Evolutionary conservation across 2,113 vertebrate species (phyloP).

Genomic region (Rhinoptilus africanus): DNA sequence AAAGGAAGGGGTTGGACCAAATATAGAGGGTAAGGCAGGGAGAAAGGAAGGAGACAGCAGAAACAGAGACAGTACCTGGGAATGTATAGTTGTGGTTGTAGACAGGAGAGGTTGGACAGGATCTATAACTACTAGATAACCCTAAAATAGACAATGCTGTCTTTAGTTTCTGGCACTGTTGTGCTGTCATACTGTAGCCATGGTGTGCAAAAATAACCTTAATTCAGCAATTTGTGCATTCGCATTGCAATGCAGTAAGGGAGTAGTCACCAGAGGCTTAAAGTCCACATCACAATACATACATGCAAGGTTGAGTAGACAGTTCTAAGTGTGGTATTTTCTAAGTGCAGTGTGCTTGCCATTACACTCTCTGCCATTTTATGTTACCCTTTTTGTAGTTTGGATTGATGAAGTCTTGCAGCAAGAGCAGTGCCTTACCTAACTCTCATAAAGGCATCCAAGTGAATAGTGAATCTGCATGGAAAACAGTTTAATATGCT

Average conservation of each 20-base stretch:
- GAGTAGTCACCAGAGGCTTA: background rate
- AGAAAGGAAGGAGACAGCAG: background rate
- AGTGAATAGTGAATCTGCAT: background rate
- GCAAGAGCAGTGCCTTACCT: background rate
- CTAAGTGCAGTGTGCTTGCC: background rate
- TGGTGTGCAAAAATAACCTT: background rate
- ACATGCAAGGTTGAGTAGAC: background rate
- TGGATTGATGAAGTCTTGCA: background rate
- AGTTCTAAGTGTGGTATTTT: background rate
- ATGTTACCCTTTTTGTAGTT: background rate
- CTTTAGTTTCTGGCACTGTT: background rate
- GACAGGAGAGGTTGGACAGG: background rate
- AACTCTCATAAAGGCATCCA: background rate
- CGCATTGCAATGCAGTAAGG: background rate
- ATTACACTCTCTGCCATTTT: background rate
- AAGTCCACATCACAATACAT: background rate
- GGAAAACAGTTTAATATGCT: background rate
- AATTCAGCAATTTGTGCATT: background rate
- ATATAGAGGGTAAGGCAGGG: background rate
- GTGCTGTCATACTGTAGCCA: background rate
- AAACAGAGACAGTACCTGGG: background rate
- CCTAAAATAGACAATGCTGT: background rate
- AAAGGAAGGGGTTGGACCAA: background rate
- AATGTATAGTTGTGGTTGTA: background rate
- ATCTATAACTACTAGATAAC: background rate